Evolutionary conservation across 1,140 invertebrate species (phyloP).

Genomic region (Hylaeus volcanicus): DNA sequence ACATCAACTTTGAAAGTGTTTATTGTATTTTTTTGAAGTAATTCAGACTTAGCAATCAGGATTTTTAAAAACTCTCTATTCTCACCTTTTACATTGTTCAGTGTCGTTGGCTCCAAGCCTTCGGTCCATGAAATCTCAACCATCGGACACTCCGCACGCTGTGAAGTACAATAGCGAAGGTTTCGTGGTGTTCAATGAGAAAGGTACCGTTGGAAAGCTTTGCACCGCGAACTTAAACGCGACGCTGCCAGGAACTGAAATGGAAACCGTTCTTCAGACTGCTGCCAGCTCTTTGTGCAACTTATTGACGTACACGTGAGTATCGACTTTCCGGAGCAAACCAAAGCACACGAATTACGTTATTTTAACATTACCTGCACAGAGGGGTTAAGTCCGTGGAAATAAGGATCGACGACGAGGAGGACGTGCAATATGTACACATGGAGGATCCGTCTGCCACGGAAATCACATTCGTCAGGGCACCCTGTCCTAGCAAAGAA

Average conservation of each 20-base stretch:
- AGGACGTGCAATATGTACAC: conserved; percentile 85
- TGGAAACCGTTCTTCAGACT: conserved; percentile 82
- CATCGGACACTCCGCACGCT: conserved; percentile 84
- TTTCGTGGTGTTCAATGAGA: conserved; percentile 91
- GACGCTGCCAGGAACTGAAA: conserved; percentile 80
- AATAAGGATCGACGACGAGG: conserved; percentile 81
- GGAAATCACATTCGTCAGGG: conserved; percentile 90
- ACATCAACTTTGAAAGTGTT: too few species aligned
- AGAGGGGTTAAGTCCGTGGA: conserved; percentile 82
- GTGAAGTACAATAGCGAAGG: conserved; percentile 86
- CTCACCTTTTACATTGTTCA: conserved; percentile 70
- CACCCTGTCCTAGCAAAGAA: conserved; percentile 87
- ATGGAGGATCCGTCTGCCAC: conserved; percentile 89
- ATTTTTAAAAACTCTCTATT: not conserved
- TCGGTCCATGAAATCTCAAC: conserved; percentile 81
- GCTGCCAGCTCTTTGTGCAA: conserved; percentile 89
- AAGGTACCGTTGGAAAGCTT: conserved; percentile 89
- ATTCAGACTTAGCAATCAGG: too few species aligned
- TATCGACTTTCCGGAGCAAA: not conserved
- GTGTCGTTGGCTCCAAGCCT: conserved; percentile 88
- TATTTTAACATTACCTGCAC: conserved; percentile 6
- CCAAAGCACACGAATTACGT: not conserved
- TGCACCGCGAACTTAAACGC: conserved; percentile 88
- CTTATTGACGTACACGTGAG: conserved; percentile 87
- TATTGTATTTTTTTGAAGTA: too few species aligned